phyloP scores from a whole-genome alignment of 2,888 invertebrate genomes.

The Copidosoma aretas region DNA sequence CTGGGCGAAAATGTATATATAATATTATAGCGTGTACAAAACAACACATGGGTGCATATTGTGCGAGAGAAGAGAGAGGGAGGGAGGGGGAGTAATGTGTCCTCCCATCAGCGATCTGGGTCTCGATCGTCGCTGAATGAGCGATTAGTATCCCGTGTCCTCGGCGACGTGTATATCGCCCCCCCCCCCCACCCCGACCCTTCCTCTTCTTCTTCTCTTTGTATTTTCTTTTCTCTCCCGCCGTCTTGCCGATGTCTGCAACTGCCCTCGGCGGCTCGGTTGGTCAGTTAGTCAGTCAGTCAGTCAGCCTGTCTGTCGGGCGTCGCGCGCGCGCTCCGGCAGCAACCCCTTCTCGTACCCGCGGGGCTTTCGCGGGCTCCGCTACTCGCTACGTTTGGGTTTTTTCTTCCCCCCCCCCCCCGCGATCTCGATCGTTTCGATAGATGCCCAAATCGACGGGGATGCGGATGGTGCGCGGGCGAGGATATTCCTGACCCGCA shows the following conservation, averaged over 20 bases:
- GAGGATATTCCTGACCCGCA: too few relatives aligned
- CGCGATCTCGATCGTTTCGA: too few relatives aligned
- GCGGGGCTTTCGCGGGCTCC: too few relatives aligned
- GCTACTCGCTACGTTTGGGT: too few relatives aligned
- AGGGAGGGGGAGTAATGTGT: too few relatives aligned
- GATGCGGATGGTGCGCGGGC: too few relatives aligned
- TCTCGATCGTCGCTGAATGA: conserved; percentile 55
- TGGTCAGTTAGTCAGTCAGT: not conserved
- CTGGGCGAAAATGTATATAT: conserved; percentile 46
- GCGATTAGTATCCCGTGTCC: conserved; percentile 60
- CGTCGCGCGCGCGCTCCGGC: not conserved
- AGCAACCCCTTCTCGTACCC: too few relatives aligned
- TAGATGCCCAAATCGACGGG: too few relatives aligned
- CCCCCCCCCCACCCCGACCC: not conserved
- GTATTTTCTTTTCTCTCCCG: not conserved
- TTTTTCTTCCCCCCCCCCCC: too few relatives aligned
- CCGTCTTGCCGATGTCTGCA: not conserved
- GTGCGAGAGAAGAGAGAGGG: conserved; percentile 32
- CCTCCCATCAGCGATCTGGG: conserved; percentile 46
- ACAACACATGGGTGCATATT: too few relatives aligned
- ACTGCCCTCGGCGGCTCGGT: not conserved
- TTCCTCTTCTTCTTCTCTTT: not conserved
- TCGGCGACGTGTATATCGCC: not conserved
- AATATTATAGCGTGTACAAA: too few relatives aligned
- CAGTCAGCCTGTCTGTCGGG: not conserved